phyloP scores from a whole-genome alignment of 2,113 vertebrate genomes.

The human region GRCh38 chrX:126114501-126115000 shows the following conservation, averaged over 20 bases:
- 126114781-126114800: not conserved
- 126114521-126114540: not conserved
- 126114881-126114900: not conserved
- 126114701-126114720: not conserved
- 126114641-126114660: not conserved
- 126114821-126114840: not conserved
- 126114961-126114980: not conserved
- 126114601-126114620: not conserved
- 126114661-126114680: not conserved
- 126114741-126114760: constrained; percentile 21
- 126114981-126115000: not conserved
- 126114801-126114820: not conserved
- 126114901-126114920: not conserved
- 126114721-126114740: not conserved
- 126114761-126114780: not conserved
- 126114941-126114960: not conserved
- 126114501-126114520: not conserved
- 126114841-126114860: not conserved
- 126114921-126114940: not conserved
- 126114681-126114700: not conserved
- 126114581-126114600: constrained; percentile 20
- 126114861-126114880: not conserved
- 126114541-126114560: not conserved
- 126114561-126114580: constrained; percentile 16
- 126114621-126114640: not conserved